These are phyloP conservation scores for Platyscapa corneri DNA, from an alignment of 1,140 invertebrate genomes.

Conservation along the genomic window DNA sequence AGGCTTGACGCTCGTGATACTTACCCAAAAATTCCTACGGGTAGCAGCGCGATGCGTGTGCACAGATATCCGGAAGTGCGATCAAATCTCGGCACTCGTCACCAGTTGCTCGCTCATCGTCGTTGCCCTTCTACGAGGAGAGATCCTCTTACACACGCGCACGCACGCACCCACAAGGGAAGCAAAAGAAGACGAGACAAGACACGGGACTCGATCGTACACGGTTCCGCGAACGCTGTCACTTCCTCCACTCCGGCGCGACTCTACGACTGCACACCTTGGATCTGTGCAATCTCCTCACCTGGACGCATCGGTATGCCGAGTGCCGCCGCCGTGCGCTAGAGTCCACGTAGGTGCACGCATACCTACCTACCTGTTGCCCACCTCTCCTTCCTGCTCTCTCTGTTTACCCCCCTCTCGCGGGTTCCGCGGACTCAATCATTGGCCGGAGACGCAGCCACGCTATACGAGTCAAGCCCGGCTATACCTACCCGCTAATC, in stretches of 20 bases:
- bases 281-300: conserved; percentile 24
- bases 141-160: neutral
- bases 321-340: neutral
- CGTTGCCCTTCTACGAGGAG: neutral
- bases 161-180: neutral
- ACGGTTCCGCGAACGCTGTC: conserved; percentile 20
- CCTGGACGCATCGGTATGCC: conserved; percentile 46
- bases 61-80: neutral
- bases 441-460: neutral
- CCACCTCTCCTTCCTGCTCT: conserved; percentile 18
- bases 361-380: conserved; percentile 49
- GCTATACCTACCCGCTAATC: neutral
- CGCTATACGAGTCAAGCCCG: neutral
- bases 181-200: neutral
- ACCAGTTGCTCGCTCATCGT: neutral
- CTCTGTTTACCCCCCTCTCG: neutral
- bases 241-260: conserved; percentile 25
- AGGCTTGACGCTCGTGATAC: neutral
- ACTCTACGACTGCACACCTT: conserved; percentile 4
- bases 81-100: neutral
- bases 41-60: neutral
- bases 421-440: neutral
- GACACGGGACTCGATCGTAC: neutral
- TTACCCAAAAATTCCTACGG: neutral
- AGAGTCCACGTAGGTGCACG: conserved; percentile 50